Conservation (phyloP, 2,113 vertebrate species). For the Mirounga angustirostris region DNA sequence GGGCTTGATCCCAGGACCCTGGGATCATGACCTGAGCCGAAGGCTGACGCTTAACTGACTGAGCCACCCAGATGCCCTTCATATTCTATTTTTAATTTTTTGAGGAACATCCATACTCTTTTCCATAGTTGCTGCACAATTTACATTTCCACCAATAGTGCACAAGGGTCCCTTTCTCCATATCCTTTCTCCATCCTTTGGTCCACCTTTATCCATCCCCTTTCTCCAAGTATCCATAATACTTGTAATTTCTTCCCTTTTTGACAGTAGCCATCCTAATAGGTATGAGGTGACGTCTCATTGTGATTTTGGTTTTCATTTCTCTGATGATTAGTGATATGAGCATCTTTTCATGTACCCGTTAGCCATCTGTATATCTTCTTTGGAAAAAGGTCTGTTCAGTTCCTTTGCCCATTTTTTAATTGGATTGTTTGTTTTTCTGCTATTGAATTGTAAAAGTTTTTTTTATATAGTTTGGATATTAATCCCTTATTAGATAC, state of each 20-base stretch:
- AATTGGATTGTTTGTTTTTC: background rate
- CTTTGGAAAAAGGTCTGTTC: background rate
- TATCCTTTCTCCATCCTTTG: background rate
- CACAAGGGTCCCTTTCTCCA: background rate
- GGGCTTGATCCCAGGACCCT: too few species aligned
- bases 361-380: background rate
- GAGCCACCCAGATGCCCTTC: background rate
- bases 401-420: background rate
- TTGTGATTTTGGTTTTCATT: background rate
- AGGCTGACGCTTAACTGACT: too few species aligned
- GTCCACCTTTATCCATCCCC: too few species aligned
- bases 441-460: background rate
- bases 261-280: background rate
- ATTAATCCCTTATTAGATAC: background rate
- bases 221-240: background rate
- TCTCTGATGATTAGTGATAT: background rate
- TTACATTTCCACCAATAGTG: background rate
- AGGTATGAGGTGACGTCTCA: background rate
- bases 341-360: background rate
- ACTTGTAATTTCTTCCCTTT: background rate
- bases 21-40: too few species aligned
- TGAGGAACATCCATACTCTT: background rate
- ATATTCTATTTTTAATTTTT: background rate
- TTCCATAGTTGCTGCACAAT: background rate
- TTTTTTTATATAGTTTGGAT: background rate